Evolutionary conservation across 2,113 vertebrate species (phyloP), one percentile per base, ranked within the genome.

Genomic region (Dipodomys ordii): DNA sequence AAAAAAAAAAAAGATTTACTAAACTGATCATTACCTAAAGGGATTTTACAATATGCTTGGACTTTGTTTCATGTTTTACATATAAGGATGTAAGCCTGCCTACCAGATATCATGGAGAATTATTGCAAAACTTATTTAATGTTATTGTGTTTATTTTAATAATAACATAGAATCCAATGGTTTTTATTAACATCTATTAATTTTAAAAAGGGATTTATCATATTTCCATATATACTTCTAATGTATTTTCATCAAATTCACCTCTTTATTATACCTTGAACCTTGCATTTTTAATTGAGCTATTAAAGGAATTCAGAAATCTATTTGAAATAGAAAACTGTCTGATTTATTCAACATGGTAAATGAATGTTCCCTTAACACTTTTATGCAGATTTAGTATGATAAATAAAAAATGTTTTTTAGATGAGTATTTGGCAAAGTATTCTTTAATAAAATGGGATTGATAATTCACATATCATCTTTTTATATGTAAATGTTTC

Each of bases 91-190:
- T 25, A 72, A 32, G 68, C n/a, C 85, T 91, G 2, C 13, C 69
- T 16, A 85, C 77, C 6, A 88, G 22, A 53, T 3, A 19, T 85
- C 18, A 86, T 20, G 78, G 39, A 86, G 25, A 88, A 86, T 76
- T 83, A 4, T 93, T 87, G 86, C 20, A 64, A 62, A 92, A 88
- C 15, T 68, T 92, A 69, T 77, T 87, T 16, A 57, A 57, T 57
- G 15, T 57, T 13, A 57, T 57, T 57, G 53, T 57, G 53, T 57
- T 57, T 57, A 57, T 57, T 74, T 85, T 76, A 83, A 72, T 85
- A 86, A 77, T 44, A 90, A 78, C 87, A 23, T 73, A 72, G 57
- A 88, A 77, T 64, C 32, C 39, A 83, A 6, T 2, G 7, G 8
- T 83, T 81, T 64, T 64, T 64, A 64, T 64, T 64, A 64, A 25